Percentiles rank a stretch among this genome's conserved stretches.
phyloP scores from a whole-genome alignment of 2,888 invertebrate species.

The Cryptocephalus moraei region DNA sequence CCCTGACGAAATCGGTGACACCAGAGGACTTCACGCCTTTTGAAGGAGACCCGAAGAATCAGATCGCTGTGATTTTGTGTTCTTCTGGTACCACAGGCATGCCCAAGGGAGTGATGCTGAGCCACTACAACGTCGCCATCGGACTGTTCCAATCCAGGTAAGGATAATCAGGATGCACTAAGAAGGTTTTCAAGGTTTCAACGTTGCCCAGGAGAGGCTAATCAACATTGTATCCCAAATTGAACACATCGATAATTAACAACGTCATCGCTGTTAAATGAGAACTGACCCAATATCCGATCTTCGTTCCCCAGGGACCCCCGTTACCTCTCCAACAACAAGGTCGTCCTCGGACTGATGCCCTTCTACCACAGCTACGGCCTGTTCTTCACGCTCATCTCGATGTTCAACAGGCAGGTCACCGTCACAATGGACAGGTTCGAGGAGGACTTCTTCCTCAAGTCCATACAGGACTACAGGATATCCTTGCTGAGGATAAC shows the following conservation, averaged over 20 bases:
- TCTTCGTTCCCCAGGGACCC: slow-evolving; percentile 18
- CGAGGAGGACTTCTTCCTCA: slow-evolving; percentile 48
- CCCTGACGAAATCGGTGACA: slow-evolving; percentile 1
- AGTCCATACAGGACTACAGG: slow-evolving; percentile 57
- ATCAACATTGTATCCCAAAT: no score
- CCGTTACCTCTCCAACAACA: slow-evolving; percentile 8
- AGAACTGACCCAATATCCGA: no score
- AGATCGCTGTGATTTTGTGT: slow-evolving; percentile 38
- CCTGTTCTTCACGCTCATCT: slow-evolving; percentile 15
- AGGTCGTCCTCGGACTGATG: slow-evolving; percentile 16
- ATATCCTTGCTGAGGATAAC: slow-evolving; percentile 59
- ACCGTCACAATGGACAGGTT: slow-evolving; percentile 22
- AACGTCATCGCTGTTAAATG: no score
- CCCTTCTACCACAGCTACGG: slow-evolving; percentile 27
- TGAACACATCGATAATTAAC: no score
- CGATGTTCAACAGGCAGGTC: slow-evolving; percentile 14
- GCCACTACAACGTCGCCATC: slow-evolving; percentile 42
- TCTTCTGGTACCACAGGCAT: slow-evolving; percentile 63
- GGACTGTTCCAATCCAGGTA: slow-evolving; percentile 11
- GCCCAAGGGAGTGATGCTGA: slow-evolving; percentile 55
- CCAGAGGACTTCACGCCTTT: slow-evolving; percentile 9
- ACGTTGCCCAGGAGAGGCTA: no score
- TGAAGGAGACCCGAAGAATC: slow-evolving; percentile 16
- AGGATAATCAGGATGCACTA: background rate
- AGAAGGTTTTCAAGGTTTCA: no score